Evolutionary conservation across 30 jellyfish, hydroid and myxozoan genomes (phyloP), one percentile per base, ranked within the genome.

Genomic region (Calvadosia cruxmelitensis): DNA sequence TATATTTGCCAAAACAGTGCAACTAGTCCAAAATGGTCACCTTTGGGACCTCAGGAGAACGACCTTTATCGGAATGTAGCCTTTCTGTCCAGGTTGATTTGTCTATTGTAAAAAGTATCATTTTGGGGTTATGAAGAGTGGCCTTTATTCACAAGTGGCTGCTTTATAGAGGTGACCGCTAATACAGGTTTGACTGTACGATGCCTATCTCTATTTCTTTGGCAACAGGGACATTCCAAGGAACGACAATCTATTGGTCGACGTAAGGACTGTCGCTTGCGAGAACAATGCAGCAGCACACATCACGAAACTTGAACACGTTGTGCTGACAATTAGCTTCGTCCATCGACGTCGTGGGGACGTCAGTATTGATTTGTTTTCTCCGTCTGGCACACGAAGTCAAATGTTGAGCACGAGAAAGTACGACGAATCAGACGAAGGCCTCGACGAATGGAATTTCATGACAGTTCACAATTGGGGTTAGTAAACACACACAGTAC

Each of bases 401-500:
- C 96, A 92, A 64, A 92, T 92, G 96, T 80, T 92, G 61, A 92
- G 99, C 89, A 81, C 99, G 23, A 64, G 99, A 32, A 79, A 77
- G 65, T 92, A 92, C 64, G 99, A 92, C 49, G 96, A 84, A 25
- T 84, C 96, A 12, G 96, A 84, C 53, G 99, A 92, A 72, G 99
- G 99, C 0, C 93, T 92, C 16, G 99, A 92, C 65, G 96, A 92
- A 50, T 92, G 99, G 99, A 92, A 84, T 72, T 92, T 92, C 91
- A 92, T 92, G 99, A 92, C 96, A 13, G 96, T 92, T 57, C 94
- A 84, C 67, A 74, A 80, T 35, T 92, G 99, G 99, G 99, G 99
- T 92, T 53, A 80, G 94, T 63, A 32, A 23, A 3, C 13, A 20
- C 26, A 24, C 7, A n/a, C 27, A n/a, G 29, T 24, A n/a, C n/a